Conservation (phyloP, 2,888 invertebrate species). For the Tanytarsus gracilentus region DNA sequence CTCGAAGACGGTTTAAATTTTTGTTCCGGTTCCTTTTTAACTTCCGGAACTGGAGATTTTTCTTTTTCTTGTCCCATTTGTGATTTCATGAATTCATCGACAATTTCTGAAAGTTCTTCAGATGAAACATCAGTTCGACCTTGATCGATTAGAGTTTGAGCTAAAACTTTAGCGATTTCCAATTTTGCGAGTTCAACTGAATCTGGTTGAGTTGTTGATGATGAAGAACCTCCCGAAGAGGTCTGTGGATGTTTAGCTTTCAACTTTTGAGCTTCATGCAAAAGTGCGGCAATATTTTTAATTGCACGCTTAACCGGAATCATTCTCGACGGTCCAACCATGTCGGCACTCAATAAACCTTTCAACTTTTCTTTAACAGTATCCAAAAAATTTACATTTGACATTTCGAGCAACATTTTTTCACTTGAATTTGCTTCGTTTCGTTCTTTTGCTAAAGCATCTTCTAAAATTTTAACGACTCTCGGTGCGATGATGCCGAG, state of each 20-base stretch:
- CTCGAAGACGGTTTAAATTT: neutral
- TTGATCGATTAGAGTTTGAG: slow-evolving; percentile 66
- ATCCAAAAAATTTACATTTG: slow-evolving; percentile 67
- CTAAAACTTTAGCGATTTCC: slow-evolving; percentile 71
- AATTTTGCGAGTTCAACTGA: slow-evolving; percentile 66
- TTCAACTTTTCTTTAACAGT: slow-evolving; percentile 79
- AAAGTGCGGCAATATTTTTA: slow-evolving; percentile 63
- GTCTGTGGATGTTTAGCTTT: slow-evolving; percentile 37
- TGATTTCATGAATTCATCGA: slow-evolving; percentile 59
- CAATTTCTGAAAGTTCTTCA: slow-evolving; percentile 66
- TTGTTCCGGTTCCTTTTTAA: neutral
- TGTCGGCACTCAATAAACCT: slow-evolving; percentile 63
- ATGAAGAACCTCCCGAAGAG: slow-evolving; percentile 38
- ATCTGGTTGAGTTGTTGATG: slow-evolving; percentile 45
- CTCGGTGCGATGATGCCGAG: slow-evolving; percentile 77
- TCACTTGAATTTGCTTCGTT: slow-evolving; percentile 63
- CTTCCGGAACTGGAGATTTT: neutral
- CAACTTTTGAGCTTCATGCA: slow-evolving; percentile 33
- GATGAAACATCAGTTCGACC: slow-evolving; percentile 74
- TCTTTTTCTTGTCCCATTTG: slow-evolving; percentile 1
- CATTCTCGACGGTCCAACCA: slow-evolving; percentile 52
- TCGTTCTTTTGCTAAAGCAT: slow-evolving; percentile 70
- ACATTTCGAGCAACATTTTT: slow-evolving; percentile 58
- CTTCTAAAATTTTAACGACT: slow-evolving; percentile 64
- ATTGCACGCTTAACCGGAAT: slow-evolving; percentile 65